phyloP scores from a whole-genome alignment of 2,888 invertebrate species.

The Morpho helenor region DNA sequence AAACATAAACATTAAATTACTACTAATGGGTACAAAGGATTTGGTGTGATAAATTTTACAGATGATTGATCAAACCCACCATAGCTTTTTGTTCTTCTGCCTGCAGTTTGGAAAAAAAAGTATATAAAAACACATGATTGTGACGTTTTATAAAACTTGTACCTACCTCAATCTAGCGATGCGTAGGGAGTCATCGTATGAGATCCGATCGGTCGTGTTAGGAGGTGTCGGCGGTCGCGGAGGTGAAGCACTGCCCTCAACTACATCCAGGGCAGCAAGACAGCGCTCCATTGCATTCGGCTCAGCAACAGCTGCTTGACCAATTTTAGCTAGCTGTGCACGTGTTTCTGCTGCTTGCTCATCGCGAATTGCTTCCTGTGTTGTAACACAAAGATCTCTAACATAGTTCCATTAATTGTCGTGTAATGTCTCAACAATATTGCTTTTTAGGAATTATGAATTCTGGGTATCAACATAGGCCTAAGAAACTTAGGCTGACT shows the following conservation, averaged over 20 bases:
- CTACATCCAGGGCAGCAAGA: slow-evolving; percentile 60
- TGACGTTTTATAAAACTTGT: background rate
- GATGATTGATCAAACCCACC: too few species aligned
- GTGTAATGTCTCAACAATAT: too few species aligned
- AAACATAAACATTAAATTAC: too few species aligned
- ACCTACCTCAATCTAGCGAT: slow-evolving; percentile 46
- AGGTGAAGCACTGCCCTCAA: slow-evolving; percentile 58
- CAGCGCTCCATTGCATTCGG: slow-evolving; percentile 64
- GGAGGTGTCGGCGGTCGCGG: slow-evolving; percentile 57
- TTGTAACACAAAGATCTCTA: background rate
- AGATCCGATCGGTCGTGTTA: slow-evolving; percentile 55
- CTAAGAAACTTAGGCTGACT: too few species aligned
- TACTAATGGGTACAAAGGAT: too few species aligned
- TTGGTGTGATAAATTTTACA: too few species aligned
- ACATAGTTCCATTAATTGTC: too few species aligned
- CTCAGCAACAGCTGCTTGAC: slow-evolving; percentile 58
- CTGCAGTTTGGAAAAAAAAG: too few species aligned
- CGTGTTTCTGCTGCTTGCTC: slow-evolving; percentile 51
- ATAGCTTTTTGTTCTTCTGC: too few species aligned
- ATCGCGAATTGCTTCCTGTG: slow-evolving; percentile 54
- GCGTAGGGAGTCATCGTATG: slow-evolving; percentile 60
- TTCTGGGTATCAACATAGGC: too few species aligned
- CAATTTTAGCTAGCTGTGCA: slow-evolving; percentile 60
- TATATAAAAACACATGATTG: too few species aligned
- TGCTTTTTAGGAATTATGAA: too few species aligned